These are phyloP conservation scores for Tamias sibiricus DNA, from an alignment of 2,113 vertebrate genomes.

Conservation along the genomic window DNA sequence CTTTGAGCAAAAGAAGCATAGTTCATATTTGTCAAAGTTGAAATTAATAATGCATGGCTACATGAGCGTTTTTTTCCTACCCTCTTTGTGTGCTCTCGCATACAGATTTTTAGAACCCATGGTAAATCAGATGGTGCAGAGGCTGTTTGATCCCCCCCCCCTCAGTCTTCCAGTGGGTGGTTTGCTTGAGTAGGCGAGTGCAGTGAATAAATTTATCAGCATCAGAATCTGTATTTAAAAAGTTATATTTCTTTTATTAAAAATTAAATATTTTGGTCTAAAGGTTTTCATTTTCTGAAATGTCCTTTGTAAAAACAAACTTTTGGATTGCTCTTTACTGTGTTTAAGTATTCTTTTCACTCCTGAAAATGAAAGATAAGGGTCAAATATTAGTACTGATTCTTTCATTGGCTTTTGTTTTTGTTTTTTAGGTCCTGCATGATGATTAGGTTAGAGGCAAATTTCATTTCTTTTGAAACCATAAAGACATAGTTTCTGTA, in stretches of 20 bases:
- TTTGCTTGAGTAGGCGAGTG: constrained; percentile 53
- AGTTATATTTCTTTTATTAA: constrained; percentile 58
- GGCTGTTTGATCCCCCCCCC: too few species aligned
- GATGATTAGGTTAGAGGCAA: constrained; percentile 28
- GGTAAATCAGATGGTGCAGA: constrained; percentile 71
- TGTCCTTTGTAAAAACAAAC: constrained; percentile 53
- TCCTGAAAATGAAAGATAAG: constrained; percentile 59
- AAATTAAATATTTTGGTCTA: constrained; percentile 51
- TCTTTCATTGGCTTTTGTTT: constrained; percentile 20
- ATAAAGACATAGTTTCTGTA: neutral
- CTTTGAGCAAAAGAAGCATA: neutral
- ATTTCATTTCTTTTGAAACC: constrained; percentile 1
- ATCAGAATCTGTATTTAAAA: constrained; percentile 57
- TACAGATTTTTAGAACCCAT: constrained; percentile 54
- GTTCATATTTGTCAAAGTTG: constrained; percentile 7
- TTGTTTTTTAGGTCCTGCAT: neutral
- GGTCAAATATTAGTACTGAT: neutral
- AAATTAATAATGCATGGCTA: constrained; percentile 18
- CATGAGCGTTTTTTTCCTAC: neutral
- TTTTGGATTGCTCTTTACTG: constrained; percentile 16
- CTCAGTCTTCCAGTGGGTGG: constrained; percentile 64
- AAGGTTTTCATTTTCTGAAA: constrained; percentile 55
- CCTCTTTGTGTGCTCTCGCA: constrained; percentile 46
- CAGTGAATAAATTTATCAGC: constrained; percentile 60
- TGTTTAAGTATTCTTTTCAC: constrained; percentile 55